phyloP scores from a whole-genome alignment of 2,113 vertebrate species.

The Galeopterus variegatus region DNA sequence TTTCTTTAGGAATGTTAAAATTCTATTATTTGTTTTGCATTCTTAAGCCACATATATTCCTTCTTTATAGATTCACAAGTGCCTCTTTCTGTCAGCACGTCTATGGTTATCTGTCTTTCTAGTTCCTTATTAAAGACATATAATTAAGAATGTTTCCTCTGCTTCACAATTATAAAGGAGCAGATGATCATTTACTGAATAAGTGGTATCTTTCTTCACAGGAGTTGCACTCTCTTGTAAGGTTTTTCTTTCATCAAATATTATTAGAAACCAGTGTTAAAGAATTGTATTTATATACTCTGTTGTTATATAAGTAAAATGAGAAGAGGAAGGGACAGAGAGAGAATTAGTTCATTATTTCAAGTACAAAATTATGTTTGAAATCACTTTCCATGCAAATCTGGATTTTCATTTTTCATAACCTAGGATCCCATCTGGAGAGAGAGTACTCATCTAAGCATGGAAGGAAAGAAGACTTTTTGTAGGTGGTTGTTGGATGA shows the following conservation, averaged over 20 bases:
- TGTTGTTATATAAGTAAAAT: not conserved
- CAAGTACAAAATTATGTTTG: constrained; percentile 8
- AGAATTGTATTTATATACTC: not conserved
- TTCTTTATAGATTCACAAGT: not conserved
- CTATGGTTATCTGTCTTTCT: not conserved
- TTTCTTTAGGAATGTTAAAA: not conserved
- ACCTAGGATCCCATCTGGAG: constrained; percentile 59
- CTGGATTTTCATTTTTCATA: constrained; percentile 73
- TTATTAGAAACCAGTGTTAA: not conserved
- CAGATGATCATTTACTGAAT: not conserved
- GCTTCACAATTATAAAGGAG: not conserved
- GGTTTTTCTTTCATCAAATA: not conserved
- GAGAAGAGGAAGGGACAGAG: not conserved
- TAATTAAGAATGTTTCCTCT: not conserved
- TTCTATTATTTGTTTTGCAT: constrained; percentile 5
- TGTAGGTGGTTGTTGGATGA: constrained; percentile 36
- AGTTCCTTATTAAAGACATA: not conserved
- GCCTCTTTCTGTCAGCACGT: not conserved
- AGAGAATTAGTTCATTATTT: not conserved
- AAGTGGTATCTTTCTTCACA: not conserved
- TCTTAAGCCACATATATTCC: not conserved
- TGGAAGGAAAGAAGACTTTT: constrained; percentile 5
- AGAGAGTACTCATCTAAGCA: not conserved
- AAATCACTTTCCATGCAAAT: constrained; percentile 62
- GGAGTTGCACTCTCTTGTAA: not conserved